Evolutionary conservation across 2,888 invertebrate species (phyloP).

Genomic region (Tolmerus cingulatus): DNA sequence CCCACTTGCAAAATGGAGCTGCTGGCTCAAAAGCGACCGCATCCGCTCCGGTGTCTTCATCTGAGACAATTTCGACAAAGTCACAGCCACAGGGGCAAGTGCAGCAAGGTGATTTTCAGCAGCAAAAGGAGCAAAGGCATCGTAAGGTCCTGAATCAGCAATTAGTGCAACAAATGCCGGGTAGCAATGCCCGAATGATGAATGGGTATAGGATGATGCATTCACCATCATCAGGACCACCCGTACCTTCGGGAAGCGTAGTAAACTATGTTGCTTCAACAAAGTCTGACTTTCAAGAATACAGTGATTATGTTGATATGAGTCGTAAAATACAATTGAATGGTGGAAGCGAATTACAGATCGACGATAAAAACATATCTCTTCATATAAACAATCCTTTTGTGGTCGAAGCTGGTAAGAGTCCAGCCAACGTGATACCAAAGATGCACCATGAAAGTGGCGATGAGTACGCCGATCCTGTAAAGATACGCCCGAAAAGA

Average conservation of each 20-base stretch:
- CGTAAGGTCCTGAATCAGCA: slow-evolving; percentile 48
- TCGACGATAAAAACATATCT: slow-evolving; percentile 53
- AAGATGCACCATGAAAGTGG: slow-evolving; percentile 31
- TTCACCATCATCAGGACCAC: background rate
- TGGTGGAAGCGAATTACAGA: slow-evolving; percentile 52
- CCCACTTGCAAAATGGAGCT: slow-evolving; percentile 47
- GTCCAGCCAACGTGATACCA: slow-evolving; percentile 22
- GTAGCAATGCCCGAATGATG: slow-evolving; percentile 11
- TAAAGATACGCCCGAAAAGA: slow-evolving; percentile 59
- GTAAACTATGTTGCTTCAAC: background rate
- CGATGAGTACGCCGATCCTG: slow-evolving; percentile 59
- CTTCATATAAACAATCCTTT: slow-evolving; percentile 52
- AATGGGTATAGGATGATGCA: slow-evolving; percentile 48
- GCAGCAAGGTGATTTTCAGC: slow-evolving; percentile 4
- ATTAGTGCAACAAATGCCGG: background rate
- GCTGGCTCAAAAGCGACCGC: slow-evolving; percentile 2
- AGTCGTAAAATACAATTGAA: slow-evolving; percentile 51
- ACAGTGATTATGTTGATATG: slow-evolving; percentile 43
- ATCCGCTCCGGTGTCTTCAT: slow-evolving; percentile 26
- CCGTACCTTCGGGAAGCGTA: background rate
- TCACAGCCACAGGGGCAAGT: background rate
- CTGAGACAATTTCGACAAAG: background rate
- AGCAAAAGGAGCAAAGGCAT: slow-evolving; percentile 42
- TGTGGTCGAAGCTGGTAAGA: slow-evolving; percentile 35
- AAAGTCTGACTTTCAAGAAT: slow-evolving; percentile 40